phyloP scores from a whole-genome alignment of 2,888 invertebrate genomes.

The Hyposoter dolosus region DNA sequence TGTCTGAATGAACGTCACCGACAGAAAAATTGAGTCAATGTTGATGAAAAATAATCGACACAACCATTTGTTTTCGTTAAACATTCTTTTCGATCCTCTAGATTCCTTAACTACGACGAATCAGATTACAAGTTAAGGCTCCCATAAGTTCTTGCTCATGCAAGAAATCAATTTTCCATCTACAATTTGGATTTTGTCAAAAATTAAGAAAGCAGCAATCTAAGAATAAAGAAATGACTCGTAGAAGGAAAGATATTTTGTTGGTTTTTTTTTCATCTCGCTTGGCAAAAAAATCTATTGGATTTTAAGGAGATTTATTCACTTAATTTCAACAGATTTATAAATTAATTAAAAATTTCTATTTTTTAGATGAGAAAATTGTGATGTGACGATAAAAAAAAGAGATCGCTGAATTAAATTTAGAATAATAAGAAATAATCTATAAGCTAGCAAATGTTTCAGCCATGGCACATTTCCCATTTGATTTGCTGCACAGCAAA shows the following conservation, averaged over 20 bases:
- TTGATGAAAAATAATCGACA: not conserved
- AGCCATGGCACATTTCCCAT: constrained; percentile 25
- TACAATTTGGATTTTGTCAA: not conserved
- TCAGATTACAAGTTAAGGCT: constrained; percentile 4
- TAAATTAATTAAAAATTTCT: not conserved
- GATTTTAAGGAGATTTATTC: not conserved
- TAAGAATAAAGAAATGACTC: not conserved
- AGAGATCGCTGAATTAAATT: not conserved
- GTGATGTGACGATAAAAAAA: not conserved
- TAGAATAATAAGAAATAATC: not conserved
- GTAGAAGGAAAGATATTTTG: not conserved
- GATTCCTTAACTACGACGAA: constrained; percentile 24
- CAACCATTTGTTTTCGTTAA: not conserved
- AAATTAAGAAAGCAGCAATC: not conserved
- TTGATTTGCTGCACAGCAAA: constrained; percentile 9
- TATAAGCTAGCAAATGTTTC: constrained; percentile 23
- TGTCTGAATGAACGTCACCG: constrained; percentile 85
- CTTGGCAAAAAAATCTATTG: not conserved
- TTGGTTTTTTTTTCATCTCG: not conserved
- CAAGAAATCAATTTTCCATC: not conserved
- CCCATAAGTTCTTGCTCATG: constrained; percentile 21
- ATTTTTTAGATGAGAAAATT: not conserved
- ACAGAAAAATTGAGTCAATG: not conserved
- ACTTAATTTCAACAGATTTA: not conserved
- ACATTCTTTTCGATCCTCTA: not conserved